Conservation (phyloP, 2,113 vertebrate genomes). For the Symphodus melops region DNA sequence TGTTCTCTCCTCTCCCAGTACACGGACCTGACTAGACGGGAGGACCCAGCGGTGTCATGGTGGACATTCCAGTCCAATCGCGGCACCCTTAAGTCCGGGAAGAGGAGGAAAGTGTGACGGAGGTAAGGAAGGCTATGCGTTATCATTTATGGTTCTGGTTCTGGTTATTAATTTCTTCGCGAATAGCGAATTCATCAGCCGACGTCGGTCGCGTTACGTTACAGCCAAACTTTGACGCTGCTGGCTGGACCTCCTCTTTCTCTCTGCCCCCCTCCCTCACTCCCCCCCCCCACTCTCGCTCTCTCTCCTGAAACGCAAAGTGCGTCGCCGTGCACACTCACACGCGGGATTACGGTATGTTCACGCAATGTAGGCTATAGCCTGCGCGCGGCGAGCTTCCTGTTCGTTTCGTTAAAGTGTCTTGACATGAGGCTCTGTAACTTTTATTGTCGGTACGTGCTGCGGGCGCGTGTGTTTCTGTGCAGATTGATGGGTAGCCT, state of each 20-base stretch:
- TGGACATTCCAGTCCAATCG: conserved; percentile 45
- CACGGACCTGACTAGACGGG: conserved; percentile 23
- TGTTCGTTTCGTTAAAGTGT: not conserved
- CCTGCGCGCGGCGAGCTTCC: conserved; percentile 11
- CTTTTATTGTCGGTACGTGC: conserved; percentile 56
- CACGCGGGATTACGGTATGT: conserved; percentile 31
- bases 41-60: conserved; percentile 51
- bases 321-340: conserved; percentile 49
- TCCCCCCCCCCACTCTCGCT: not conserved
- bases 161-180: too few relatives aligned
- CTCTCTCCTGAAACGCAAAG: conserved; percentile 46
- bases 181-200: conserved; percentile 38
- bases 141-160: not conserved
- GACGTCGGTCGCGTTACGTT: conserved; percentile 54
- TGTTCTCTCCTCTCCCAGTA: conserved; percentile 45
- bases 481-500: not conserved
- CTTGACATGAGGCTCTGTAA: conserved; percentile 38
- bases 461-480: conserved; percentile 16
- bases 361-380: conserved; percentile 12
- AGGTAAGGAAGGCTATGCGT: conserved; percentile 50
- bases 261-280: not conserved
- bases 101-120: conserved; percentile 27
- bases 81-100: conserved; percentile 42
- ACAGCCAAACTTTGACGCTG: conserved; percentile 74
- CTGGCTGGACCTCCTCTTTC: conserved; percentile 37